Conservation (phyloP, 1,140 invertebrate genomes). For the Trypoxylus dichotomus region DNA sequence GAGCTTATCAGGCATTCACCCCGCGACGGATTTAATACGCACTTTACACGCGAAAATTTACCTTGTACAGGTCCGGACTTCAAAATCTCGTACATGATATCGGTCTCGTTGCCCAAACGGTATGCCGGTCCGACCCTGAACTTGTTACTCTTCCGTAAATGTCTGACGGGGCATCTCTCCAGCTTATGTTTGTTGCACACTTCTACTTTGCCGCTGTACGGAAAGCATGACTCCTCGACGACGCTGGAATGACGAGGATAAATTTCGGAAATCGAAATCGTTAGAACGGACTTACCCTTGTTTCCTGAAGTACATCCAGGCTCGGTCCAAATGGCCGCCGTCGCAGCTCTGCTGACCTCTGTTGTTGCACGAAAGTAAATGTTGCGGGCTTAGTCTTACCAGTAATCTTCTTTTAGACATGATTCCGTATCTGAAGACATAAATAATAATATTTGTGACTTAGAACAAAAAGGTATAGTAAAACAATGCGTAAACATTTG, state of each 20-base stretch:
- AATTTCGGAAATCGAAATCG: background rate
- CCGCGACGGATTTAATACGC: background rate
- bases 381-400: constrained; percentile 76
- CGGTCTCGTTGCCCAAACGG: constrained; percentile 72
- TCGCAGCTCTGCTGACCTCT: constrained; percentile 76
- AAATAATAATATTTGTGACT: background rate
- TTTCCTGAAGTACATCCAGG: constrained; percentile 85
- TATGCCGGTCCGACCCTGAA: constrained; percentile 87
- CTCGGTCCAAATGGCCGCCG: constrained; percentile 86
- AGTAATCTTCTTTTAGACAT: constrained; percentile 77
- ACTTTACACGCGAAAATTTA: constrained; percentile 56
- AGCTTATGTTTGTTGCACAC: background rate
- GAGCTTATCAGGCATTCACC: background rate
- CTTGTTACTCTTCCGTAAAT: constrained; percentile 52
- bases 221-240: constrained; percentile 80
- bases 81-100: constrained; percentile 91
- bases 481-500: too few species aligned
- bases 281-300: constrained; percentile 67
- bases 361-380: constrained; percentile 82
- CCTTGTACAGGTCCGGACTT: constrained; percentile 94
- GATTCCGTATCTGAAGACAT: constrained; percentile 66
- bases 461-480: too few species aligned
- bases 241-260: constrained; percentile 59
- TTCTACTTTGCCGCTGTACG: constrained; percentile 66
- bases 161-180: background rate